Conservation (phyloP, 2,888 invertebrate genomes). For the Gortyna flavago region DNA sequence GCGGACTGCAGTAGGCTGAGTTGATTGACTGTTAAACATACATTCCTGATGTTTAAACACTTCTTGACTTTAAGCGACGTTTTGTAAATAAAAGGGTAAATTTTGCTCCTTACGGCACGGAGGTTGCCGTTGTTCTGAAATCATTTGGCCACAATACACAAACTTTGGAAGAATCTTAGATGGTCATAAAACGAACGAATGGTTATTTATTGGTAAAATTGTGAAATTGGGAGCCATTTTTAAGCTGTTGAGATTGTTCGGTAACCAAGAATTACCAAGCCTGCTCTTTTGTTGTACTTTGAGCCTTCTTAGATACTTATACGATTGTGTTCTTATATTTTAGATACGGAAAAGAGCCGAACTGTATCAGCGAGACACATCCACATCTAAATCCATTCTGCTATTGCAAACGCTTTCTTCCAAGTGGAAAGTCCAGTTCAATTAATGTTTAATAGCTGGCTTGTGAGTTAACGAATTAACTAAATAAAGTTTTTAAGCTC, state of each 20-base stretch:
- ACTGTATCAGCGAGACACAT: conserved; percentile 93
- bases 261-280: neutral
- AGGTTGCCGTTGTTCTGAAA: neutral
- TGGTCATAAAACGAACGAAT: neutral
- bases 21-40: no score
- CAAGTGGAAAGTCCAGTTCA: neutral
- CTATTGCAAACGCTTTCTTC: conserved; percentile 43
- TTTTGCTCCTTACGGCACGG: neutral
- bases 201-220: neutral
- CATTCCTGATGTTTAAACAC: no score
- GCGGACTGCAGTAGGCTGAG: no score
- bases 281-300: neutral
- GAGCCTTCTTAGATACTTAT: neutral
- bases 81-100: neutral
- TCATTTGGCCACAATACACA: neutral
- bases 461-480: neutral
- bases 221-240: neutral
- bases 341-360: conserved; percentile 94
- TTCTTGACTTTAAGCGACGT: neutral
- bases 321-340: conserved; percentile 45
- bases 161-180: neutral
- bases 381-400: conserved; percentile 96
- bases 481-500: conserved; percentile 16
- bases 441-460: neutral
- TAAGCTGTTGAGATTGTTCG: neutral